Conservation (phyloP, 2,113 vertebrate species). For the Pagrus major region DNA sequence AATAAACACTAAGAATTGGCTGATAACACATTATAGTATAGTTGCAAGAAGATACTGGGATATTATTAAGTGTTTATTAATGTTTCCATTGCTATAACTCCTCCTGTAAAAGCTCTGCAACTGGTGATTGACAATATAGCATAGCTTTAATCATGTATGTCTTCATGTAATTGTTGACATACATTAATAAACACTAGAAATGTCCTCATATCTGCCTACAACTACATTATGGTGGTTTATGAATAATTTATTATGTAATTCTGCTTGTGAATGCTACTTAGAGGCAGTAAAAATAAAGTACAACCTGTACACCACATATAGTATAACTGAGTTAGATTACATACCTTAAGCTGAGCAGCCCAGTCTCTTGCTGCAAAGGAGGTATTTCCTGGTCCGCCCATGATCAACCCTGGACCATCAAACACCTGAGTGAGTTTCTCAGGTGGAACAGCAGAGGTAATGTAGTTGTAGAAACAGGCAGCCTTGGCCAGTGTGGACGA, state of each 20-base stretch:
- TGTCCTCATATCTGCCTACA: background rate
- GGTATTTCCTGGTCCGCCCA: slow-evolving; percentile 39
- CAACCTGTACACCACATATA: background rate
- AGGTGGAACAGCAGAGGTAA: slow-evolving; percentile 83
- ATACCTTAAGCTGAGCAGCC: slow-evolving; percentile 84
- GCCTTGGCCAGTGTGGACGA: slow-evolving; percentile 80
- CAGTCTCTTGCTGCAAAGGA: slow-evolving; percentile 69
- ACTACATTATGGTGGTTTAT: background rate
- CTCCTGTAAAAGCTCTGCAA: background rate
- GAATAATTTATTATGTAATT: background rate
- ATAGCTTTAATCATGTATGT: background rate
- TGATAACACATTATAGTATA: background rate
- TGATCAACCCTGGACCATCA: slow-evolving; percentile 61
- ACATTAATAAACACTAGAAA: background rate
- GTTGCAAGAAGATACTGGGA: background rate
- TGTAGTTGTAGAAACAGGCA: slow-evolving; percentile 84
- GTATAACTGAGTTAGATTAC: background rate
- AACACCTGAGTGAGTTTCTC: slow-evolving; percentile 86
- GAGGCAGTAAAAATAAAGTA: background rate
- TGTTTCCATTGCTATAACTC: background rate
- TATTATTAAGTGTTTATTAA: background rate
- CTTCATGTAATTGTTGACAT: background rate
- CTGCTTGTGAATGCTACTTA: background rate
- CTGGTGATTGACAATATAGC: background rate
- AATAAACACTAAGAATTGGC: too few species aligned